Base-by-base conservation (phyloP, 2,888 invertebrate species). In the Apeira syringaria region DNA sequence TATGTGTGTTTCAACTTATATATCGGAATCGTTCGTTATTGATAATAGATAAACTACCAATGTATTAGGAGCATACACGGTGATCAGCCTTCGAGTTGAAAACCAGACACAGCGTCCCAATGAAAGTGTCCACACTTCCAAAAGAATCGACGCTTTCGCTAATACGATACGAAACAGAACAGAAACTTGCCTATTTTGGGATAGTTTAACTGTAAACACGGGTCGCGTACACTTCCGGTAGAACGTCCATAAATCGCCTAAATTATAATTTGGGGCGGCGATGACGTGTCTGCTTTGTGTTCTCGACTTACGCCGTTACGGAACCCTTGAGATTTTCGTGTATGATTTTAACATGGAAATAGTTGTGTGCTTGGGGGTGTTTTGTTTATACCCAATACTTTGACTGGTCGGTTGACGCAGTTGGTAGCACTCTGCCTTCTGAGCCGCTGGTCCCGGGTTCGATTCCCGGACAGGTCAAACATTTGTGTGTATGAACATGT, bases 91-190 rank as follows among this genome's bases (percentile, higher is more conserved):
- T n/a, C n/a, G n/a, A n/a, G n/a, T n/a, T n/a, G n/a, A 8, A 40
- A 22, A 25, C 5, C 32, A 24, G n/a, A 30, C 5, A 10, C 26
- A 11, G 5, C 7, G 11, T 11, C 8, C n/a, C 34, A 9, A 26
- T 20, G 31, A 35, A 42, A 25, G 18, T 28, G 24, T 44, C 28
- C 10, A 24, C 26, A 9, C 7, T 2, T n/a, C 32, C 1, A 28
- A 38, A 38, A 37, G 4, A 44, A 29, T 18, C 18, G 17, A 33
- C 20, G 33, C 38, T 30, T 45, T 39, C 22, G 36, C 44, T 44
- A 56, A 48, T 42, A 36, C 29, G 38, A 47, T 37, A 44, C 36
- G 56, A 61, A 54, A 58, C 50, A 59, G 52, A 59, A 53, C 61
- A 54, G 57, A 47, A 41, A 31, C 17, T 41, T 40, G 36, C 42